Conservation (phyloP, 2,888 invertebrate genomes). For the Yponomeuta malinellus region DNA sequence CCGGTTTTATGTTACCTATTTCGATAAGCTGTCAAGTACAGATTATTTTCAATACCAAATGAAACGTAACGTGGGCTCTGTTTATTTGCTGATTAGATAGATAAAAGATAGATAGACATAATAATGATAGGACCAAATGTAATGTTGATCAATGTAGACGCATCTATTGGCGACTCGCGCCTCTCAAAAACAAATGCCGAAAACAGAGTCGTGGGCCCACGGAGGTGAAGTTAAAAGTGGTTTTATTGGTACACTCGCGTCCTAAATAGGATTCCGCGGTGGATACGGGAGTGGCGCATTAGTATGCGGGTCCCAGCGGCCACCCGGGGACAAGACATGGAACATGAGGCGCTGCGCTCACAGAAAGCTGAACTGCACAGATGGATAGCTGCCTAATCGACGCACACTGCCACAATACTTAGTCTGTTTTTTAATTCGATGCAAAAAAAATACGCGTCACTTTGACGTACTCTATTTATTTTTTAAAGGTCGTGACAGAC, state of each 20-base stretch:
- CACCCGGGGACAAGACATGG: conserved; percentile 21
- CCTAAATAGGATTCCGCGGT: conserved; percentile 5
- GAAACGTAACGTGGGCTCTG: no score
- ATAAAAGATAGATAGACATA: no score
- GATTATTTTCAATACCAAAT: no score
- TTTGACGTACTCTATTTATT: no score
- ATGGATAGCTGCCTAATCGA: no score
- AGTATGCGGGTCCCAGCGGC: conserved; percentile 48
- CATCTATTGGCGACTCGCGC: neutral
- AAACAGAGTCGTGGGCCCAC: neutral
- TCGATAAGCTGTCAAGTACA: no score
- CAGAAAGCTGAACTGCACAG: neutral
- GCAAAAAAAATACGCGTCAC: no score
- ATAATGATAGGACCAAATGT: neutral
- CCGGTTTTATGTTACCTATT: neutral
- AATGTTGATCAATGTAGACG: neutral
- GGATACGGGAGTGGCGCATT: conserved; percentile 29
- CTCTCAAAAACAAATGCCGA: neutral
- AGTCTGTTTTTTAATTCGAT: no score
- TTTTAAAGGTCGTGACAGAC: no score
- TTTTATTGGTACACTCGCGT: conserved; percentile 10
- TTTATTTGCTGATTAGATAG: no score
- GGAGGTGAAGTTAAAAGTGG: conserved; percentile 11
- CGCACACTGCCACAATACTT: no score
- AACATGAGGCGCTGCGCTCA: conserved; percentile 4